Evolutionary conservation across 1,140 invertebrate genomes (phyloP), one percentile per base, ranked within the genome.

Genomic region (Camponotus floridanus): DNA sequence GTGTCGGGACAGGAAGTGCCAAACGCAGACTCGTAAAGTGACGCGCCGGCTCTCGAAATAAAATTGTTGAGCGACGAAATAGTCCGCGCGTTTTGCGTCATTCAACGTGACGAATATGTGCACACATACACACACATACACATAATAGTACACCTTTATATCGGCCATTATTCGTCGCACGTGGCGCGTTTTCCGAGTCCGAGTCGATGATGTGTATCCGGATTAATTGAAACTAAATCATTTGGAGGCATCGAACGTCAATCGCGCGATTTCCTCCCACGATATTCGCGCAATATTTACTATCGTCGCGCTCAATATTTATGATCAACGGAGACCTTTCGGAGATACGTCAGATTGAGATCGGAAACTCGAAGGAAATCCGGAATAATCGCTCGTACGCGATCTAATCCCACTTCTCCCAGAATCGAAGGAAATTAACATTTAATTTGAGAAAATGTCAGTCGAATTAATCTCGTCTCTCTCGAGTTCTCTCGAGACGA

Each of bases 61-160:
- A 93, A 93, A 73, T 92, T 83, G 86, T 81, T 74, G 88, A 91
- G 89, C 91, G 89, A 92, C 91, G 87, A 93, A 92, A 93, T 93
- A 91, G 92, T 92, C 90, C 87, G 76, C 83, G 85, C 90, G 90
- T 90, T 92, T 91, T 93, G 90, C 92, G 92, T 93, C 92, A 93
- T 92, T 93, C 88, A 90, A 80, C 73, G 85, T 86, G 36, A 64
- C 33, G 45, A 31, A 1, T 31, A 33, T 67, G 42, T 4, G 18
- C 48, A 51, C 48, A 51, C 15, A 51, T 9, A 51, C 11, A 3
- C 3, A 51, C 13, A 18, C 13, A 15, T 51, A 51, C 9, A 8
- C 11, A 8, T 45, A 0, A 42, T 48, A 51, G 13, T 51, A 51
- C 15, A 51, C 48, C 15, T 51, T 51, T 51, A 51, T 51, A 51